Evolutionary conservation across 2,888 invertebrate species (phyloP).

Genomic region (Pasiphila rectangulata): DNA sequence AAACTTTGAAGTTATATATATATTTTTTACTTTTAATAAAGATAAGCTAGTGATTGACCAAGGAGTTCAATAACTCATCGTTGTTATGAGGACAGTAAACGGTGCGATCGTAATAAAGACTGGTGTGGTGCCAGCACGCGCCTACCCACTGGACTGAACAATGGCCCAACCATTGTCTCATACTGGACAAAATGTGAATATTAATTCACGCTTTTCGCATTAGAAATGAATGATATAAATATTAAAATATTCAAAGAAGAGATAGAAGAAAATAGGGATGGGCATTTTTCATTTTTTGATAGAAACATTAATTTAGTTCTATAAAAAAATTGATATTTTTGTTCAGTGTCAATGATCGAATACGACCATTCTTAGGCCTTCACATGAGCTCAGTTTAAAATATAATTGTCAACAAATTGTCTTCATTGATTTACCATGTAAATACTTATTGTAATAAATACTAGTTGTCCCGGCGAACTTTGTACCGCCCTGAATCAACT

Average conservation of each 20-base stretch:
- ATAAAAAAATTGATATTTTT: too few species aligned
- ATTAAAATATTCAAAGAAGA: constrained; percentile 26
- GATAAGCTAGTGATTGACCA: constrained; percentile 37
- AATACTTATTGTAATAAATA: background rate
- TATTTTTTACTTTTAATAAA: too few species aligned
- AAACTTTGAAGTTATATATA: constrained; percentile 26
- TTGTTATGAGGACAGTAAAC: constrained; percentile 72
- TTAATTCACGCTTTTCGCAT: constrained; percentile 47
- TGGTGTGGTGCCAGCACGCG: constrained; percentile 56
- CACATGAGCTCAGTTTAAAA: too few species aligned
- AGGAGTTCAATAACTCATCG: constrained; percentile 63
- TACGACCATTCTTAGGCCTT: too few species aligned
- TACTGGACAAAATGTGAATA: constrained; percentile 71
- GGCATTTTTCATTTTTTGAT: constrained; percentile 14
- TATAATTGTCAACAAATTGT: too few species aligned
- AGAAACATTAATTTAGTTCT: too few species aligned
- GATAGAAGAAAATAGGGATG: constrained; percentile 27
- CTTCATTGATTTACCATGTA: too few species aligned
- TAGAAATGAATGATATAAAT: constrained; percentile 28
- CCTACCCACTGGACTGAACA: constrained; percentile 49
- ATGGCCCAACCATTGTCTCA: constrained; percentile 57
- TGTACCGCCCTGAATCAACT: too few species aligned
- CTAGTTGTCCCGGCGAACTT: too few species aligned
- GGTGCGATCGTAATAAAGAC: constrained; percentile 67
- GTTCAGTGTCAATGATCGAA: too few species aligned